Evolutionary conservation across 1,140 invertebrate genomes (phyloP), one percentile per base, ranked within the genome.

Genomic region (Cydia splendana): DNA sequence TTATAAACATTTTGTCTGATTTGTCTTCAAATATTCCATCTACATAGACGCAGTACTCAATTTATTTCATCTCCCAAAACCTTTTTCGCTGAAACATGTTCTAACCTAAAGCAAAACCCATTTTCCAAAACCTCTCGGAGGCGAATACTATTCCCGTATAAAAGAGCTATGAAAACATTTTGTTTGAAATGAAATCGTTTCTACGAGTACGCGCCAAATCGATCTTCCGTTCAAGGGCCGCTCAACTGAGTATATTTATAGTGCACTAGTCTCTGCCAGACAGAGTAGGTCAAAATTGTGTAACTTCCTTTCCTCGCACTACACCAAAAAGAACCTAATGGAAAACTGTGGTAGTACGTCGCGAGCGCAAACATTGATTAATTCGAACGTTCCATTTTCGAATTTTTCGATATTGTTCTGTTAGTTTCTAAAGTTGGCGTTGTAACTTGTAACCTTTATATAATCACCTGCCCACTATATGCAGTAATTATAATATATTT

Each of bases 341-440:
- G 79, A 80, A 80, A 77, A 80, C 51, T 65, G 79, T 76, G 79
- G 77, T 80, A 67, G 76, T 51, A 77, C 76, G 79, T 80, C 74
- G 67, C 34, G 7, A 24, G 71, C 3, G 79, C 67, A 74, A 80
- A 80, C 75, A 76, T 76, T 76, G 74, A 80, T 77, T 80, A 76
- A 77, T 77, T 80, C 79, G 15, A 51, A 51, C 34, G 71, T 73
- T 73, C 62, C n/a, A 13, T 76, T 75, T 57, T 71, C 34, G n/a
- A 9, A 18, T 71, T 71, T 71, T 42, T 38, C 34, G 45, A 45
- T 42, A 42, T 42, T 20, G 38, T 71, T 71, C 18, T 15, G 65
- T 69, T 34, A 38, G 13, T 7, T 69, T 4, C 28, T 18, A 62
- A 62, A 12, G 20, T 10, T 24, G 6, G 18, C 20, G 20, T 62